Conservation (phyloP, 2,797 vertebrate species). For the Thripadectes ignobilis region DNA sequence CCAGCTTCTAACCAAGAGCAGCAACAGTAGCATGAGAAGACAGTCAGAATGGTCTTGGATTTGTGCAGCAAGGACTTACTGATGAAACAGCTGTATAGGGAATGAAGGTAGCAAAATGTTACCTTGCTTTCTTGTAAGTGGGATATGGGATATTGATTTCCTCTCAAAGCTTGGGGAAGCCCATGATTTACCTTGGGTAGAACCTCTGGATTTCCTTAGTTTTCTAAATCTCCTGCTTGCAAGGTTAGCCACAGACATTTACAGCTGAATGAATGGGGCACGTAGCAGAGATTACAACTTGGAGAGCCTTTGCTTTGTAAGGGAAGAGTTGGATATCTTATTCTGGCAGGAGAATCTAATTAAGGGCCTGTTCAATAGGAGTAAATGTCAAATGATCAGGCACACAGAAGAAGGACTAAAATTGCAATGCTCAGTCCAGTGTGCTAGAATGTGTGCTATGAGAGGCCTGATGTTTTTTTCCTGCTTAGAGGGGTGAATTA, state of each 20-base stretch:
- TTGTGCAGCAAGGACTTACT: not conserved
- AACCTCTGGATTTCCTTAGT: constrained; percentile 36
- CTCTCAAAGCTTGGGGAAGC: not conserved
- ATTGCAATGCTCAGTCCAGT: not conserved
- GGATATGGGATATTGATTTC: constrained; percentile 39
- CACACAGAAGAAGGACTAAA: not conserved
- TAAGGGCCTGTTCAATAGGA: constrained; percentile 32
- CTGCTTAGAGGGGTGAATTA: not conserved
- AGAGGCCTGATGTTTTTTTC: not conserved
- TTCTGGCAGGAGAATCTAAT: constrained; percentile 22
- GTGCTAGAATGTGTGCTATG: not conserved
- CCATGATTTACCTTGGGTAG: not conserved
- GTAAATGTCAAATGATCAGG: constrained; percentile 20
- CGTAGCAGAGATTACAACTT: not conserved
- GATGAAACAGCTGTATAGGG: not conserved
- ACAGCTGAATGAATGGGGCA: constrained; percentile 1
- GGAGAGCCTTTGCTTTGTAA: not conserved
- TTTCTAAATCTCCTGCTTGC: constrained; percentile 36
- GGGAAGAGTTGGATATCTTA: not conserved
- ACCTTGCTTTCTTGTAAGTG: not conserved
- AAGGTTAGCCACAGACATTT: constrained; percentile 37
- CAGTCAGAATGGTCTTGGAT: not conserved
- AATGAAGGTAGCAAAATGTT: constrained; percentile 5
- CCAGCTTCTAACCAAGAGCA: not conserved
- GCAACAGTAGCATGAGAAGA: not conserved